Conservation (phyloP, 2,888 invertebrate species). For the Neoitamus cyanurus region DNA sequence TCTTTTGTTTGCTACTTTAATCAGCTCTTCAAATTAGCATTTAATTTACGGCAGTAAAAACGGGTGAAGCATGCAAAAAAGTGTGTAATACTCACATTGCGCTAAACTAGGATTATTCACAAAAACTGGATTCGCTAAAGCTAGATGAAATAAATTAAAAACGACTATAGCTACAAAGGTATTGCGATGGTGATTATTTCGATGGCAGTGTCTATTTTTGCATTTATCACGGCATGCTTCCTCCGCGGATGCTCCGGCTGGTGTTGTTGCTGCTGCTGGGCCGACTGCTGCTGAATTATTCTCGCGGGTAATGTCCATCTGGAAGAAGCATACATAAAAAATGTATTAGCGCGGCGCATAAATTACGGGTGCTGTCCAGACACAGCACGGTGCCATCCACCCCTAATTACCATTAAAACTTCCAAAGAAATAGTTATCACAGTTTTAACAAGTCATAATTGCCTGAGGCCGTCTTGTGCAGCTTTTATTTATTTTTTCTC, state of each 20-base stretch:
- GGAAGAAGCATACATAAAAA: slow-evolving; percentile 29
- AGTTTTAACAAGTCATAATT: slow-evolving; percentile 19
- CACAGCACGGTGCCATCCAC: not conserved
- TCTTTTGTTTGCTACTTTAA: not conserved
- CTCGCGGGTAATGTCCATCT: slow-evolving; percentile 47
- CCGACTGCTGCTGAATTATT: slow-evolving; percentile 37
- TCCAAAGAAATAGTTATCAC: slow-evolving; percentile 10
- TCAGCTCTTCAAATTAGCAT: not conserved
- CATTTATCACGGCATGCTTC: slow-evolving; percentile 7
- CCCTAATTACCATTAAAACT: slow-evolving; percentile 20
- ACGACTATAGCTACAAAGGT: slow-evolving; percentile 52
- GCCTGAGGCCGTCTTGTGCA: not conserved
- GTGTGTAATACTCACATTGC: slow-evolving; percentile 63
- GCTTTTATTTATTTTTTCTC: not conserved
- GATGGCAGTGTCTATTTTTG: slow-evolving; percentile 17
- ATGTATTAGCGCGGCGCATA: not conserved
- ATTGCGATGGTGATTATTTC: slow-evolving; percentile 46
- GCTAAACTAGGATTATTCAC: slow-evolving; percentile 67
- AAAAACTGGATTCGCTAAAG: slow-evolving; percentile 63
- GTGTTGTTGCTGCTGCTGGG: not conserved
- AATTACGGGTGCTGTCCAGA: not conserved
- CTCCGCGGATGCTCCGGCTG: not conserved
- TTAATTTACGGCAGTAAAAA: not conserved
- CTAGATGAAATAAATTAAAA: slow-evolving; percentile 57
- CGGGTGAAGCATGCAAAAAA: not conserved